Evolutionary conservation across 2,888 invertebrate species (phyloP).

Genomic region (Hololepta plana): DNA sequence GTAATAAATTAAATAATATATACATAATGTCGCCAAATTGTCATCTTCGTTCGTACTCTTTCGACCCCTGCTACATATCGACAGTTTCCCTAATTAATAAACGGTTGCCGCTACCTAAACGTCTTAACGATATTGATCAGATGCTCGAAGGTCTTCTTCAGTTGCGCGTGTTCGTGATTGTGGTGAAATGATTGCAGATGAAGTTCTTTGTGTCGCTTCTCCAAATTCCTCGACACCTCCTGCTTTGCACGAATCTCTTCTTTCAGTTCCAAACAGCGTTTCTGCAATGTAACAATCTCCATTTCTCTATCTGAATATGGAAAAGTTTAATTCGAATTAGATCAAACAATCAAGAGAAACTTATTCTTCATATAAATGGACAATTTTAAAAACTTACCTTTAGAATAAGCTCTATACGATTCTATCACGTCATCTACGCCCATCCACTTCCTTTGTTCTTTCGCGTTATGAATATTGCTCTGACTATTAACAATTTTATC

Average conservation of each 20-base stretch:
- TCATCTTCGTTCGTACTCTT: constrained; percentile 3
- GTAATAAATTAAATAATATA: constrained; percentile 3
- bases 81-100: no score
- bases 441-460: constrained; percentile 25
- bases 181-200: constrained; percentile 18
- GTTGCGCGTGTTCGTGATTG: constrained; percentile 20
- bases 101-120: constrained; percentile 27
- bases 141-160: constrained; percentile 21
- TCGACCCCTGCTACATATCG: constrained; percentile 8
- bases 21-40: no score
- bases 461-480: no score
- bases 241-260: constrained; percentile 32
- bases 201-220: constrained; percentile 20
- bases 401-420: constrained; percentile 33
- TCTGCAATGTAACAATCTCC: constrained; percentile 29
- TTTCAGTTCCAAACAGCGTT: constrained; percentile 29
- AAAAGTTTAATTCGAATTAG: constrained; percentile 1
- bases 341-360: constrained; percentile 1
- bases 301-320: constrained; percentile 29
- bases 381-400: constrained; percentile 25
- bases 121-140: constrained; percentile 22
- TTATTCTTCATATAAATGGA: background rate
- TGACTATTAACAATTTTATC: no score
- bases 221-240: constrained; percentile 25
- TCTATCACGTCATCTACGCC: constrained; percentile 31